Evolutionary conservation across 2,888 invertebrate genomes (phyloP).

Genomic region (Oxystoma pomonae): DNA sequence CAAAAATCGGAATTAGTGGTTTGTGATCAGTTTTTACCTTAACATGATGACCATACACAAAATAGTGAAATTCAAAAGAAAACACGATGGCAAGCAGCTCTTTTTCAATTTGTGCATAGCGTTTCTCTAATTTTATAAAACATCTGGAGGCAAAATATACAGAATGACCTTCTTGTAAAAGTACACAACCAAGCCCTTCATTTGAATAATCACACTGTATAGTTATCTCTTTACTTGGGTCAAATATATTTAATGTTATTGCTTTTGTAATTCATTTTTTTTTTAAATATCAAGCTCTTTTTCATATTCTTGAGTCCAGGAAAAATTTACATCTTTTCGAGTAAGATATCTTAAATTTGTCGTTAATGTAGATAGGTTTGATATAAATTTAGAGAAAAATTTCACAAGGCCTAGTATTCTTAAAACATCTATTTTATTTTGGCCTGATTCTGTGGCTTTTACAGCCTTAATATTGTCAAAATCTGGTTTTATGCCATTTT

Average conservation of each 20-base stretch:
- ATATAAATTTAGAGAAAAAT: constrained; percentile 26
- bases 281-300: constrained; percentile 6
- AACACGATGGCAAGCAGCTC: constrained; percentile 21
- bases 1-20: constrained; percentile 9
- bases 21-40: constrained; percentile 14
- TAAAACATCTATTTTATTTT: constrained; percentile 19
- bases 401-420: constrained; percentile 24
- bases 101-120: constrained; percentile 39
- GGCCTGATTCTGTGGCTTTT: constrained; percentile 13
- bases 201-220: constrained; percentile 7
- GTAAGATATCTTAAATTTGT: constrained; percentile 19
- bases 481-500: constrained; percentile 18
- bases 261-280: constrained; percentile 1
- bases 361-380: constrained; percentile 20
- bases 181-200: constrained; percentile 18
- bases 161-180: constrained; percentile 23
- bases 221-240: constrained; percentile 14
- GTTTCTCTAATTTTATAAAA: constrained; percentile 21
- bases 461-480: constrained; percentile 21
- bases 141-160: constrained; percentile 25
- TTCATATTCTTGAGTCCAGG: constrained; percentile 18
- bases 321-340: constrained; percentile 16
- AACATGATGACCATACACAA: constrained; percentile 9
- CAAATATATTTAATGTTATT: constrained; percentile 20
- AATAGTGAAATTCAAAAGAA: constrained; percentile 11